A percentile compares a stretch with the other conserved stretches of the same genome.
phyloP scores from a whole-genome alignment of 2,888 invertebrate species.

The Agonum fuliginosum region DNA sequence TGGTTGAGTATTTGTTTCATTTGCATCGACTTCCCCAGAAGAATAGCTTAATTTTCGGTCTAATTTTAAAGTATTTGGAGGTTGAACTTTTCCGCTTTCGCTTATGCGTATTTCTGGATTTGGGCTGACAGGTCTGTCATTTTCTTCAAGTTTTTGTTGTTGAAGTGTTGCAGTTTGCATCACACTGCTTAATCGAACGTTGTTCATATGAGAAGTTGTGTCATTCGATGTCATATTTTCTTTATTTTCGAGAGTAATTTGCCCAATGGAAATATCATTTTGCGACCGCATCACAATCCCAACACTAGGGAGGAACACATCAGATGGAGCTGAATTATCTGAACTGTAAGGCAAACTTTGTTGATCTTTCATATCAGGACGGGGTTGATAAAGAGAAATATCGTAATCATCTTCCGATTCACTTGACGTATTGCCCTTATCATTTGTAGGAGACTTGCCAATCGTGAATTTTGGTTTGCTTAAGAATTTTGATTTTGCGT shows the following conservation, averaged over 20 bases:
- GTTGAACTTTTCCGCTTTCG: conserved; percentile 71
- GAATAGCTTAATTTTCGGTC: conserved; percentile 82
- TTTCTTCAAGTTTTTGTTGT: conserved; percentile 60
- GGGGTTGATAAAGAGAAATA: conserved; percentile 74
- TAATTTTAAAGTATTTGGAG: conserved; percentile 76
- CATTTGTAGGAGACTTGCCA: conserved; percentile 72
- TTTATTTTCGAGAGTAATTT: conserved; percentile 67
- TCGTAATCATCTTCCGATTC: conserved; percentile 83
- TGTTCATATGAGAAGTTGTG: conserved; percentile 69
- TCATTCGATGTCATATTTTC: conserved; percentile 68
- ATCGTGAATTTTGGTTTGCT: conserved; percentile 73
- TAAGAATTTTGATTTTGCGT: conserved; percentile 74
- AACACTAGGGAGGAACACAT: conserved; percentile 78
- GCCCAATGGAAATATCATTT: conserved; percentile 29
- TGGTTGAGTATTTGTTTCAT: conserved; percentile 62
- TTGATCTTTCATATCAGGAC: conserved; percentile 66
- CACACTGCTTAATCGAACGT: conserved; percentile 71
- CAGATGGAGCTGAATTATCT: conserved; percentile 55
- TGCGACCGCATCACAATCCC: conserved; percentile 77
- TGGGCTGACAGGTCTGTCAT: conserved; percentile 69
- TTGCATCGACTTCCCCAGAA: conserved; percentile 78
- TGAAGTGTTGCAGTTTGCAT: conserved; percentile 70
- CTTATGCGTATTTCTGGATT: conserved; percentile 81
- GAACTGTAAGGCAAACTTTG: conserved; percentile 46
- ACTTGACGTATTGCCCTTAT: conserved; percentile 75